phyloP scores from a whole-genome alignment of 2,888 invertebrate species.

The Troides oblongomaculatus region DNA sequence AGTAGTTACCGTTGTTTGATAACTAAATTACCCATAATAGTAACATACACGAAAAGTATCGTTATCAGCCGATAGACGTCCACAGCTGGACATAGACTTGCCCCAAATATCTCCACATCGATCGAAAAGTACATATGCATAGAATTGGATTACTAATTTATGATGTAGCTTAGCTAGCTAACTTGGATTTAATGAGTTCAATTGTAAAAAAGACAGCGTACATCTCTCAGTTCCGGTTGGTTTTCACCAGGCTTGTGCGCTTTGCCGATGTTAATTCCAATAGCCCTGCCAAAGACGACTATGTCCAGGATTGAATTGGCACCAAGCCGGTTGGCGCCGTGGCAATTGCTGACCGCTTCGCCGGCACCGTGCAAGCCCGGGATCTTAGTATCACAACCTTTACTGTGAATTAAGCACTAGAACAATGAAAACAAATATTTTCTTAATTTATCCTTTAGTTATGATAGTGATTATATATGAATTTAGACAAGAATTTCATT shows the following conservation, averaged over 20 bases:
- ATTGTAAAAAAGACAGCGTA: conserved; percentile 54
- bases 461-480: no score
- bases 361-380: conserved; percentile 96
- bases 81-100: no score
- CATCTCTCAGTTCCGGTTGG: conserved; percentile 84
- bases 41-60: no score
- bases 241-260: conserved; percentile 91
- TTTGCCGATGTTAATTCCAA: conserved; percentile 89
- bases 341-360: conserved; percentile 95
- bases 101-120: no score
- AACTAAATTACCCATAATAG: no score
- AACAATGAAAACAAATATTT: neutral
- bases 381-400: conserved; percentile 83
- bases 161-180: no score
- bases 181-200: neutral
- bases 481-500: no score
- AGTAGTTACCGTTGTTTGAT: no score
- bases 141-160: no score
- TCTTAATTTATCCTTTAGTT: no score
- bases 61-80: no score
- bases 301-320: conserved; percentile 98
- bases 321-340: conserved; percentile 98
- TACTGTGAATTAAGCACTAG: conserved; percentile 77
- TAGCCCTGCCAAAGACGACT: conserved; percentile 98
- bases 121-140: no score